Evolutionary conservation across 2,797 vertebrate species (phyloP), one percentile per base, ranked within the genome.

Genomic region (Acanthopagrus latus): DNA sequence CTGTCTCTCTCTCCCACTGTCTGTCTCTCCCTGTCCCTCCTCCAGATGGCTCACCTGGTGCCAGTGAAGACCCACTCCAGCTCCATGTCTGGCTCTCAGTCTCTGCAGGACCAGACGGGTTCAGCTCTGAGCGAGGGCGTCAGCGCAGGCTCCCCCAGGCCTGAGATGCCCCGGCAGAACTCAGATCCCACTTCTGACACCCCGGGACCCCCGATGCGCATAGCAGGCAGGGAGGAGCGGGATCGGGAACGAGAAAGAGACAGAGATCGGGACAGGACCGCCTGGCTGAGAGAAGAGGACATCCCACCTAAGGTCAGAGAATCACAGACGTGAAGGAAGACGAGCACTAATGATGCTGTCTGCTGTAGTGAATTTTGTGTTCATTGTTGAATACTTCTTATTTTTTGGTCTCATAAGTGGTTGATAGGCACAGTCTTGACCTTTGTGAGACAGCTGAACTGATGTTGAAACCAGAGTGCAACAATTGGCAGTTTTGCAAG

Each of bases 181-280:
- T 98, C 97, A 0, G 98, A 99, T 91, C 97, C 97, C 89, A 97
- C 97, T 52, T 98, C 97, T 20, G 97, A 99, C 92, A 97, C 96
- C 73, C 97, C 96, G 20, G 95, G 96, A 88, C 94, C 96, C 67
- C 95, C 96, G 69, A 86, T 95, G 88, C 93, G 95, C 85, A 27
- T 93, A 93, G 65, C 81, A 16, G 81, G 81, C 64, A 91, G 92
- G 43, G 95, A 96, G 25, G 97, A 98, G 81, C 96, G 97, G 86
- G 97, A 97, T 78, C 94, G 97, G 85, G 96, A 94, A 93, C 96
- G 91, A 92, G 97, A 93, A 93, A 96, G 91, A 92, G 96, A 94
- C 95, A 73, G 71, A 43, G 89, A 92, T 16, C 69, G 89, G 33
- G 92, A 94, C 79, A 76, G 92, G 64, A 87, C 89, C 0, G 88